Percentiles rank a stretch among this genome's conserved stretches.
Evolutionary conservation across 1,140 invertebrate species (phyloP).

Genomic region (Polypedilum vanderplanki): DNA sequence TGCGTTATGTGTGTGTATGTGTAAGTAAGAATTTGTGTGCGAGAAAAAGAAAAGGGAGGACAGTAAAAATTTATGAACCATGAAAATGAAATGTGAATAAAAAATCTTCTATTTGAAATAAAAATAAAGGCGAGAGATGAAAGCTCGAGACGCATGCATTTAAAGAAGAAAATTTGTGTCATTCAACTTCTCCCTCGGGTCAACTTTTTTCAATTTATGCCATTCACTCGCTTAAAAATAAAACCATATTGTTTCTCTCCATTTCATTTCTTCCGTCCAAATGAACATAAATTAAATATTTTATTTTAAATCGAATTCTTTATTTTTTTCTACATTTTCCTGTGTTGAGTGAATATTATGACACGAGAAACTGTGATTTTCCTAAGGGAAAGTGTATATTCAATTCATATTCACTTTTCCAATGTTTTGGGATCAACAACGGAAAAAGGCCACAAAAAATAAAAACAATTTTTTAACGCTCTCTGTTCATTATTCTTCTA

Average conservation of each 20-base stretch:
- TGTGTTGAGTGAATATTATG: too few species aligned
- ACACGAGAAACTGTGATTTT: too few species aligned
- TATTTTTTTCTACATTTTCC: too few species aligned
- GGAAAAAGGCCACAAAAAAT: not conserved
- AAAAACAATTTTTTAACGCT: not conserved
- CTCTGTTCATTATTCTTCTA: not conserved
- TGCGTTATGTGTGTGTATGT: too few species aligned
- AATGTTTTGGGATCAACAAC: too few species aligned
- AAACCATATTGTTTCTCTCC: too few species aligned
- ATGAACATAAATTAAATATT: too few species aligned
- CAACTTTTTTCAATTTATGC: not conserved
- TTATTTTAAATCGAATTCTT: not conserved
- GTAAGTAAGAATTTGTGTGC: not conserved
- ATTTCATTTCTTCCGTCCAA: too few species aligned
- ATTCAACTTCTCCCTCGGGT: slow-evolving; percentile 4
- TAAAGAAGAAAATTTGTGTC: not conserved
- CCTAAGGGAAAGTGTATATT: too few species aligned
- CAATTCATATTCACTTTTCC: too few species aligned
- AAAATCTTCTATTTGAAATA: slow-evolving; percentile 8
- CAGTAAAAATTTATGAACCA: slow-evolving; percentile 14
- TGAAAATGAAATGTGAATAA: slow-evolving; percentile 14
- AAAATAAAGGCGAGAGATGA: not conserved
- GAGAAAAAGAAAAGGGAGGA: not conserved
- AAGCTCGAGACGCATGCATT: not conserved
- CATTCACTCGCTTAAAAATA: too few species aligned